These are phyloP conservation scores for Antechinus stuartii DNA, from an alignment of 2,113 vertebrate genomes.

Conservation along the genomic window DNA sequence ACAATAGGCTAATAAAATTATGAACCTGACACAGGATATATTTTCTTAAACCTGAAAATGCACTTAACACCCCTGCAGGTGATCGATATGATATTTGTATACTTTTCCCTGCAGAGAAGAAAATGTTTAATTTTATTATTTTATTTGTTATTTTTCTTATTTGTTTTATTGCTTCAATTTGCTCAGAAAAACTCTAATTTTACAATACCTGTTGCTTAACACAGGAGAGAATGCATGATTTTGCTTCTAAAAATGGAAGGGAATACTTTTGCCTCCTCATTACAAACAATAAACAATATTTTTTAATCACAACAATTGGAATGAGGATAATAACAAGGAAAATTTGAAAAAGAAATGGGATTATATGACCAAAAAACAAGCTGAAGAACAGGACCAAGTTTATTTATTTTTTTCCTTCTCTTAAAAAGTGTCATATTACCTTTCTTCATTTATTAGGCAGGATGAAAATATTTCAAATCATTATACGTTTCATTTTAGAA, in stretches of 20 bases:
- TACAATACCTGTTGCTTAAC: not conserved
- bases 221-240: constrained; percentile 2
- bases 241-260: not conserved
- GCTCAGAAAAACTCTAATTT: constrained; percentile 32
- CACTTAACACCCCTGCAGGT: constrained; percentile 54
- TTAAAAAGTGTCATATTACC: too few relatives aligned
- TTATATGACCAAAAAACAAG: not conserved
- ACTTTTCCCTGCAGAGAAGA: constrained; percentile 17
- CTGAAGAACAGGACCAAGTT: too few relatives aligned
- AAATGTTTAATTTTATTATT: constrained; percentile 9
- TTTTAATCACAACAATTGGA: constrained; percentile 7
- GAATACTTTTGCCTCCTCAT: not conserved
- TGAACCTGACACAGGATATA: not conserved
- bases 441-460: too few relatives aligned
- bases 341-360: not conserved
- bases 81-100: constrained; percentile 11
- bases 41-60: constrained; percentile 63
- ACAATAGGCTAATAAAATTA: constrained; percentile 52
- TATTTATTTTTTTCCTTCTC: too few relatives aligned
- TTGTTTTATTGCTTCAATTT: constrained; percentile 48
- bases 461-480: too few relatives aligned
- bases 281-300: not conserved
- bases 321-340: not conserved
- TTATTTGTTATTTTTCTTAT: constrained; percentile 6
- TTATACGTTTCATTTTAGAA: too few relatives aligned